Evolutionary conservation across 2,888 invertebrate species (phyloP).

Genomic region (Drosophila neonasuta): DNA sequence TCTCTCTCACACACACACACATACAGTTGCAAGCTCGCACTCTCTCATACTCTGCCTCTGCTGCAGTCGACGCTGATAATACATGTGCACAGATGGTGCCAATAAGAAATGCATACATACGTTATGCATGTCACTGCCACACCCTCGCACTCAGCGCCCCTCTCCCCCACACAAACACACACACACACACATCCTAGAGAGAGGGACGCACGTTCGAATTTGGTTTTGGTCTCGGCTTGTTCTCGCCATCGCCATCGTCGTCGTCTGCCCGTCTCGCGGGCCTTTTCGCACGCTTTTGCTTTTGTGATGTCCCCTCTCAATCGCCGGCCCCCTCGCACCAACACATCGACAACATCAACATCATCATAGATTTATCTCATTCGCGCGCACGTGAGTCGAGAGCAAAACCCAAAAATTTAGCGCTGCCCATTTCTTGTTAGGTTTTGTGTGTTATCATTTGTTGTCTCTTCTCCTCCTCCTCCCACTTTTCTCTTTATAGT

Average conservation of each 20-base stretch:
- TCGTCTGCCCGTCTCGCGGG: constrained; percentile 41
- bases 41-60: neutral
- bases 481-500: neutral
- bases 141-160: constrained; percentile 61
- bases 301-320: constrained; percentile 17
- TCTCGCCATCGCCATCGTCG: constrained; percentile 31
- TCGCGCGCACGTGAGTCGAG: constrained; percentile 72
- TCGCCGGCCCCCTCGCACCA: too few relatives aligned
- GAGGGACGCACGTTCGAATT: constrained; percentile 43
- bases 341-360: constrained; percentile 41
- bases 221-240: constrained; percentile 48
- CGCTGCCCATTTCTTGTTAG: constrained; percentile 58
- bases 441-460: constrained; percentile 50
- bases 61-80: constrained; percentile 18
- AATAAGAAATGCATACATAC: constrained; percentile 69
- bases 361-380: constrained; percentile 75
- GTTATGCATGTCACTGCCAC: constrained; percentile 68
- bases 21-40: neutral
- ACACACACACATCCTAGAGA: constrained; percentile 20
- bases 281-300: constrained; percentile 70
- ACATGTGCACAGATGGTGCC: constrained; percentile 55
- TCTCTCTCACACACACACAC: constrained; percentile 8
- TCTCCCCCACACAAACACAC: constrained; percentile 20
- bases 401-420: constrained; percentile 61
- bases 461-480: constrained; percentile 23